Evolutionary conservation across 1,140 invertebrate species (phyloP), one percentile per base, ranked within the genome.

Genomic region (Drosophila arizonae): DNA sequence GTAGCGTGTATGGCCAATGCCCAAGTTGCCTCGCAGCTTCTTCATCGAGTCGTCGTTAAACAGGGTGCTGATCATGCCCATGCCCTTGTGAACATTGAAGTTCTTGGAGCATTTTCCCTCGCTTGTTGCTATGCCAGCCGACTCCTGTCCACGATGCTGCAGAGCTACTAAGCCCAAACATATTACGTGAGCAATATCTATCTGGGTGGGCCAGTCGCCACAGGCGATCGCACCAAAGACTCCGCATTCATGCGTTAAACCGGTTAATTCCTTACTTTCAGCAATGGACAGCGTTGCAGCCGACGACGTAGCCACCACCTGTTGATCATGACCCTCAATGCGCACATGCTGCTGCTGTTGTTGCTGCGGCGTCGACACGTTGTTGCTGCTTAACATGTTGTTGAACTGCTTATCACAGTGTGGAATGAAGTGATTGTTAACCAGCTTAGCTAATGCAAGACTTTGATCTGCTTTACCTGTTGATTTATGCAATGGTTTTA

Each of bases 131-230:
- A 99, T 99, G 11, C 98, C 98, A 24, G 98, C 98, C 87, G 97
- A 98, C 92, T 99, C 98, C 93, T 99, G 98, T 6, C 98, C 98
- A 92, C 98, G 95, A 93, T 99, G 98, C 92, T 99, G 98, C 28
- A 99, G 92, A 0, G 98, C 98, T 0, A 99, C 96, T 24, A 99
- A 93, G 26, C 98, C 98, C 92, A 97, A 92, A 79, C 95, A 96
- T 72, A 98, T 95, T 60, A 97, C 95, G 84, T 97, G 95, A 6
- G 95, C 94, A 8, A 98, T 94, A 90, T 93, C 74, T 67, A 91
- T 82, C 76, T 94, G 93, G 4, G 96, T 96, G 0, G 97, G 97
- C 96, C 97, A 98, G 68, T 97, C 95, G 26, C 96, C 96, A 1
- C 96, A 94, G 33, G 96, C 95, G 61, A 99, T 97, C 51, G 97